Evolutionary conservation across 2,113 vertebrate species (phyloP).

Genomic region (Helogale parvula): DNA sequence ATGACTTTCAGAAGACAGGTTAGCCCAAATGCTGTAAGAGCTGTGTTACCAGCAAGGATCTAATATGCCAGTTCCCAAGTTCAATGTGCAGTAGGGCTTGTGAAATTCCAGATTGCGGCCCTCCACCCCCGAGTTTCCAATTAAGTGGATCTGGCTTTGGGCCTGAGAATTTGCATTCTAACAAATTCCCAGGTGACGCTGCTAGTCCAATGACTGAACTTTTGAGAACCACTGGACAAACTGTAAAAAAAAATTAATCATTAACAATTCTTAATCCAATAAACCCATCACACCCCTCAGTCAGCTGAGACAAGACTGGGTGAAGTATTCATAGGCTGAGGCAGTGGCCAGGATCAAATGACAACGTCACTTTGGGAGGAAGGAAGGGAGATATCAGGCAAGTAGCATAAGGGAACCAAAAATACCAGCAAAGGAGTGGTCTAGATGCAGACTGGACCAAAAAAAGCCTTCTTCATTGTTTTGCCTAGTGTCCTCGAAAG

Average conservation of each 20-base stretch:
- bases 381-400: background rate
- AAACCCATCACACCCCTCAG: background rate
- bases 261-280: background rate
- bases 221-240: background rate
- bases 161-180: background rate
- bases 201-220: background rate
- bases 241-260: background rate
- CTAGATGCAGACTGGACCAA: background rate
- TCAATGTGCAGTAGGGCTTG: background rate
- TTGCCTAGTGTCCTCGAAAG: background rate
- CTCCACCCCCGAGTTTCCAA: background rate
- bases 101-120: background rate
- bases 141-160: background rate
- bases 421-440: background rate
- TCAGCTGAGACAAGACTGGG: background rate
- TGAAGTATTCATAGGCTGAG: background rate
- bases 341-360: background rate
- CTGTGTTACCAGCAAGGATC: background rate
- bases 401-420: background rate
- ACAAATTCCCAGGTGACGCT: background rate
- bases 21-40: background rate
- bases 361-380: background rate
- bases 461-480: background rate
- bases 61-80: background rate
- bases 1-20: background rate